Percentiles rank a stretch among this genome's conserved stretches.
Conservation (phyloP, 2,797 vertebrate genomes). For the Xenopus petersii region DNA sequence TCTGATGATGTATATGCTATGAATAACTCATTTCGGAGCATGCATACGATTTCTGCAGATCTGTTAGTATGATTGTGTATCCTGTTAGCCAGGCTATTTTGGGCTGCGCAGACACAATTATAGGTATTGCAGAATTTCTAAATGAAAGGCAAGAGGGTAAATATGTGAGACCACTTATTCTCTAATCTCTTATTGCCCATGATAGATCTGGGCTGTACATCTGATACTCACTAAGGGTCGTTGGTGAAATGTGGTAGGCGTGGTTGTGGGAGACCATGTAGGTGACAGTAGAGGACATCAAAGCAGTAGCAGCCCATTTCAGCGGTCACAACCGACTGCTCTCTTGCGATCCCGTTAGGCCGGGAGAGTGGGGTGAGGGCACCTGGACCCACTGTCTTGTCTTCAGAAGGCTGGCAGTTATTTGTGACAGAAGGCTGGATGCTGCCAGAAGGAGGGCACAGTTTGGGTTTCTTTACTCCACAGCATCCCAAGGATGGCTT, state of each 20-base stretch:
- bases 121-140: too few relatives aligned
- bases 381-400: conserved; percentile 74
- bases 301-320: conserved; percentile 84
- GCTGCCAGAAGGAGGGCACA: conserved; percentile 68
- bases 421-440: conserved; percentile 75
- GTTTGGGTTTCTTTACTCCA: conserved; percentile 78
- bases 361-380: conserved; percentile 74
- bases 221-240: conserved; percentile 76
- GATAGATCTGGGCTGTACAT: too few relatives aligned
- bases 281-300: conserved; percentile 80
- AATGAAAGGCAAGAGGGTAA: too few relatives aligned
- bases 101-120: too few relatives aligned
- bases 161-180: too few relatives aligned
- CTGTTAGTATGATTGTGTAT: too few relatives aligned
- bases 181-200: too few relatives aligned
- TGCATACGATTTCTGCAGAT: too few relatives aligned
- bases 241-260: conserved; percentile 79
- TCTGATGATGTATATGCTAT: too few relatives aligned
- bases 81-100: too few relatives aligned
- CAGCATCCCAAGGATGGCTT: conserved; percentile 80
- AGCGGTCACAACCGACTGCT: conserved; percentile 78
- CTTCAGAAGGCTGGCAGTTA: conserved; percentile 76
- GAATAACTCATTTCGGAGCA: too few relatives aligned
- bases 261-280: conserved; percentile 78
- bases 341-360: conserved; percentile 76